A percentile compares a stretch with the other conserved stretches of the same genome.
Conservation (phyloP, 2,797 vertebrate genomes). For the Atherinosoma microstoma region DNA sequence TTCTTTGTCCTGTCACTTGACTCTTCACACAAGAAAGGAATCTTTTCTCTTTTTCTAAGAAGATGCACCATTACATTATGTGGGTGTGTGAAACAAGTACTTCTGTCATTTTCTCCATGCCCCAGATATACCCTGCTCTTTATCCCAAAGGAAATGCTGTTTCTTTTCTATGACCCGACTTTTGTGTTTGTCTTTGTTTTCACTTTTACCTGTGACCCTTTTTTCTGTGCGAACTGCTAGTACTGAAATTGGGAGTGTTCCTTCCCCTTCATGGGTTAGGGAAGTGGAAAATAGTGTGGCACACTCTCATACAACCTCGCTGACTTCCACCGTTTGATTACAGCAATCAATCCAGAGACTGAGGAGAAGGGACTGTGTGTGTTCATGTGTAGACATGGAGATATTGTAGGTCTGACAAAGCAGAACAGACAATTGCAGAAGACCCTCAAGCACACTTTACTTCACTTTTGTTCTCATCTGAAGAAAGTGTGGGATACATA, state of each 20-base stretch:
- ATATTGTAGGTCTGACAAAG: conserved; percentile 53
- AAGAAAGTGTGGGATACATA: conserved; percentile 58
- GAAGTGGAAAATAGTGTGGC: conserved; percentile 61
- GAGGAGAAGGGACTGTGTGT: conserved; percentile 8
- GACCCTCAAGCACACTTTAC: conserved; percentile 57
- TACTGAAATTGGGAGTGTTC: conserved; percentile 47
- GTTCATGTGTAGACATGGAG: conserved; percentile 23
- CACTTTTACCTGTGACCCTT: conserved; percentile 38
- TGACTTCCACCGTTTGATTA: conserved; percentile 64
- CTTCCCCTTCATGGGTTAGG: conserved; percentile 33
- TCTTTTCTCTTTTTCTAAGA: conserved; percentile 12
- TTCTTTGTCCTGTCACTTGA: conserved; percentile 31
- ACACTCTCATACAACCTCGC: conserved; percentile 29
- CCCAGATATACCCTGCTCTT: conserved; percentile 9
- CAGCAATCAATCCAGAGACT: conserved; percentile 61
- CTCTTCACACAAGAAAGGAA: conserved; percentile 13
- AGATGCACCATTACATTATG: not conserved
- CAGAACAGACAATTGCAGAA: conserved; percentile 58
- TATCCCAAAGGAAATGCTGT: not conserved
- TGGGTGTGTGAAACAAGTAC: conserved; percentile 14
- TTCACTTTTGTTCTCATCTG: conserved; percentile 53
- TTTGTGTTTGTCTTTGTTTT: conserved; percentile 35
- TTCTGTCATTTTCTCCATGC: conserved; percentile 10
- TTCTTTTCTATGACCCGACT: not conserved
- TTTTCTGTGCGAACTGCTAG: conserved; percentile 45